phyloP scores from a whole-genome alignment of 2,888 invertebrate genomes.

The Drosophila kuntzei region DNA sequence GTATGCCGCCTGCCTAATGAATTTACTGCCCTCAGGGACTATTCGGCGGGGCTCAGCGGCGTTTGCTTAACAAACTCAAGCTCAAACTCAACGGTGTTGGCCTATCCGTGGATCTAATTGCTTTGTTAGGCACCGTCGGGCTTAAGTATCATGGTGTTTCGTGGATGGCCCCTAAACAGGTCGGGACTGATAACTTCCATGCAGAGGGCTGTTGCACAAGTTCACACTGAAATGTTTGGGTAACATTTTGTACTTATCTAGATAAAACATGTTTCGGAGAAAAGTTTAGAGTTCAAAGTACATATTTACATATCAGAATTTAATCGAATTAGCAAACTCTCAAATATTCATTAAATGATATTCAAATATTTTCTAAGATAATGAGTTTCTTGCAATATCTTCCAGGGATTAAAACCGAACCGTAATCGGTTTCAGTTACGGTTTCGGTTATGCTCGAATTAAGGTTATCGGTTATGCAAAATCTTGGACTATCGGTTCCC shows the following conservation, averaged over 20 bases:
- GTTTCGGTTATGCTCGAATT: no score
- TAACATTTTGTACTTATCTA: background rate
- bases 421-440: no score
- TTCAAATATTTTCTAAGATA: no score
- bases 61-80: slow-evolving; percentile 71
- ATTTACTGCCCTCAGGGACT: slow-evolving; percentile 61
- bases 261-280: background rate
- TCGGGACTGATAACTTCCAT: background rate
- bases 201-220: slow-evolving; percentile 30
- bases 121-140: slow-evolving; percentile 73
- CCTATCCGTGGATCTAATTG: slow-evolving; percentile 72
- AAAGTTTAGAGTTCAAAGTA: background rate
- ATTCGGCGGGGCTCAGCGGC: slow-evolving; percentile 31
- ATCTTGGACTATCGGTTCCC: no score
- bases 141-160: slow-evolving; percentile 67
- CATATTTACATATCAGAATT: no score
- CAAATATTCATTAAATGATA: no score
- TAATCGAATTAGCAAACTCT: no score
- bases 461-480: no score
- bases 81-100: slow-evolving; percentile 60
- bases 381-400: no score
- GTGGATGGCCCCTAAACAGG: background rate
- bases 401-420: no score
- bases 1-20: slow-evolving; percentile 62
- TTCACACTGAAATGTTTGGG: slow-evolving; percentile 7